phyloP scores from a whole-genome alignment of 2,113 vertebrate genomes.

The Dinomys branickii region DNA sequence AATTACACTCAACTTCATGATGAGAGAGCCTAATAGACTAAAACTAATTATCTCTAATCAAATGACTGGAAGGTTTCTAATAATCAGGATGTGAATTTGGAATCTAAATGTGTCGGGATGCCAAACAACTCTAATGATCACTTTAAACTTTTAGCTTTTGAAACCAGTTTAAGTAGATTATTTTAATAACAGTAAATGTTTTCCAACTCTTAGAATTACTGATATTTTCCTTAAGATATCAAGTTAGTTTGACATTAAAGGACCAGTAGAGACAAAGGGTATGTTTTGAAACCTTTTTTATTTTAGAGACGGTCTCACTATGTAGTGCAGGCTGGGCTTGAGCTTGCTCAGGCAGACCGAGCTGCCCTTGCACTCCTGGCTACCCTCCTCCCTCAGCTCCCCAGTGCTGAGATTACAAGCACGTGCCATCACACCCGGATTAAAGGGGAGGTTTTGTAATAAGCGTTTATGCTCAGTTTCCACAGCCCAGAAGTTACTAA shows the following conservation, averaged over 20 bases:
- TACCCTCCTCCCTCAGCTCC: not conserved
- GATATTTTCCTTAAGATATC: not conserved
- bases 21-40: conserved; percentile 31
- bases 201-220: not conserved
- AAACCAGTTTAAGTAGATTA: not conserved
- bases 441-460: not conserved
- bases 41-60: conserved; percentile 66
- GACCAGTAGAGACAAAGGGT: not conserved
- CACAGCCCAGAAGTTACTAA: not conserved
- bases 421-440: not conserved
- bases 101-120: conserved; percentile 34
- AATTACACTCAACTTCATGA: conserved; percentile 47
- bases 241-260: not conserved
- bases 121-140: not conserved
- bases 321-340: too few relatives aligned
- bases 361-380: not conserved
- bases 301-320: not conserved
- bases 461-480: not conserved
- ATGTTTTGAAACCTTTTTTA: not conserved
- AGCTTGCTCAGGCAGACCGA: too few relatives aligned
- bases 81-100: conserved; percentile 34
- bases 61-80: conserved; percentile 43
- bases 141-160: conserved; percentile 44
- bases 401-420: not conserved
- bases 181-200: not conserved